Evolutionary conservation across 2,888 invertebrate species (phyloP).

Genomic region (Pachydiplax longipennis): DNA sequence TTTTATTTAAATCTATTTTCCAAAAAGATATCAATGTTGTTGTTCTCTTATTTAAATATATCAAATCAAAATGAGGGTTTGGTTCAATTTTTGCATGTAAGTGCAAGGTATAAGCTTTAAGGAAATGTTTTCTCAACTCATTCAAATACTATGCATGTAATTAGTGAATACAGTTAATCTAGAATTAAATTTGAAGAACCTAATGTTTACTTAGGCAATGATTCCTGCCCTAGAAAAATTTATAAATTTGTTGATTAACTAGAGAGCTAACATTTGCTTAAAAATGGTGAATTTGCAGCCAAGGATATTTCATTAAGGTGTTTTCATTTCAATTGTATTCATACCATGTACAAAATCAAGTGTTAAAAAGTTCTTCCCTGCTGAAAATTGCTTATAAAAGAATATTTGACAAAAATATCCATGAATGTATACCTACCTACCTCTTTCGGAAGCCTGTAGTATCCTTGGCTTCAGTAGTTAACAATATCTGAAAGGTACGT

Average conservation of each 20-base stretch:
- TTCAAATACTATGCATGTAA: background rate
- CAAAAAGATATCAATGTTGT: too few relatives aligned
- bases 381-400: background rate
- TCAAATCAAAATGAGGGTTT: background rate
- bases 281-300: background rate
- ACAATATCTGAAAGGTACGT: background rate
- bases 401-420: background rate
- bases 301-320: background rate
- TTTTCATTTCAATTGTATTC: background rate
- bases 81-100: background rate
- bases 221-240: background rate
- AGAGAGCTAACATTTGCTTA: background rate
- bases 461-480: slow-evolving; percentile 16
- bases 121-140: slow-evolving; percentile 1
- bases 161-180: background rate
- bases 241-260: background rate
- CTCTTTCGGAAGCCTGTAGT: slow-evolving; percentile 29
- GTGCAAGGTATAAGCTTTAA: background rate
- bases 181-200: background rate
- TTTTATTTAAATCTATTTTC: too few relatives aligned
- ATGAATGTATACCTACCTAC: slow-evolving; percentile 30
- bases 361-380: background rate
- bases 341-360: background rate
- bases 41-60: too few relatives aligned
- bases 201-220: background rate